Evolutionary conservation across 2,888 invertebrate species (phyloP).

Genomic region (Perdita meconis): DNA sequence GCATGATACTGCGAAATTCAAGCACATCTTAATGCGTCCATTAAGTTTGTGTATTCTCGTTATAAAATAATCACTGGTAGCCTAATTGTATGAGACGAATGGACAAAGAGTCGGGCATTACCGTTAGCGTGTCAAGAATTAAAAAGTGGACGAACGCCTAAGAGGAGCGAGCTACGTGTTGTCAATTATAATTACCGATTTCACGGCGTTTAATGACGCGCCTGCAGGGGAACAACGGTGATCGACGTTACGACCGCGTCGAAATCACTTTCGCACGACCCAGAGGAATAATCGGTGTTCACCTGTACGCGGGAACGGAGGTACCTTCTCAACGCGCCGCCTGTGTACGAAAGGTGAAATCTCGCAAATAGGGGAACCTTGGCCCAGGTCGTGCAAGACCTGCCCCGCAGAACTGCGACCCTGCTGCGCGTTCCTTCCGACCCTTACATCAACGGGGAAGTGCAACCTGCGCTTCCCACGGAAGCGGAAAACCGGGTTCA

Average conservation of each 20-base stretch:
- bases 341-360: slow-evolving; percentile 72
- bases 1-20: too few relatives aligned
- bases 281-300: slow-evolving; percentile 70
- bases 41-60: background rate
- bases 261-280: slow-evolving; percentile 82
- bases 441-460: slow-evolving; percentile 68
- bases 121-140: slow-evolving; percentile 5
- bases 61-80: background rate
- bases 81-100: slow-evolving; percentile 2
- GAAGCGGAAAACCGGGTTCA: slow-evolving; percentile 68
- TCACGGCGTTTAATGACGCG: slow-evolving; percentile 60
- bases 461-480: slow-evolving; percentile 82
- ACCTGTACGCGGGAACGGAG: slow-evolving; percentile 69
- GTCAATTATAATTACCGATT: slow-evolving; percentile 61
- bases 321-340: slow-evolving; percentile 51
- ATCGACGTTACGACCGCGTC: slow-evolving; percentile 67
- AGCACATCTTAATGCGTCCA: background rate
- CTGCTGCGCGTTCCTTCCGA: slow-evolving; percentile 45
- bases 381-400: slow-evolving; percentile 71
- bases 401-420: slow-evolving; percentile 63
- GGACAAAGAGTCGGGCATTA: background rate
- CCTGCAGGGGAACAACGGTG: slow-evolving; percentile 45
- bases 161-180: slow-evolving; percentile 8
- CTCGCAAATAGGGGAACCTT: slow-evolving; percentile 65
- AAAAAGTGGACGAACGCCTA: slow-evolving; percentile 5